A percentile compares a stretch with the other conserved stretches of the same genome.
These are phyloP conservation scores for Drosophila siamana DNA, from an alignment of 2,888 invertebrate species.

Conservation along the genomic window DNA sequence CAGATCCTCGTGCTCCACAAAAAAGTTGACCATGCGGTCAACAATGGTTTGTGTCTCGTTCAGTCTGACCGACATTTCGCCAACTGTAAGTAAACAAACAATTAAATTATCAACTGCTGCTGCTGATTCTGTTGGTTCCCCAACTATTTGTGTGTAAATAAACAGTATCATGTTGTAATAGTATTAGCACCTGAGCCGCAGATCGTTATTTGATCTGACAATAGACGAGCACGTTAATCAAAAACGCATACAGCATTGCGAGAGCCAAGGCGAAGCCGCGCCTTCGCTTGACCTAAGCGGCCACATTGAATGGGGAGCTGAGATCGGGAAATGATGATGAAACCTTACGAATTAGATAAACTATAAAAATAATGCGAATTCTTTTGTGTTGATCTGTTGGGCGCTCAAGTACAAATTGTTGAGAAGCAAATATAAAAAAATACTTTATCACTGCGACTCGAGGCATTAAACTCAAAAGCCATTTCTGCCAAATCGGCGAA, in stretches of 20 bases:
- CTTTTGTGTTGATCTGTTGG: slow-evolving; percentile 2
- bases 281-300: slow-evolving; percentile 38
- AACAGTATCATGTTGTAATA: slow-evolving; percentile 37
- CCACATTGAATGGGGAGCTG: slow-evolving; percentile 6
- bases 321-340: background rate
- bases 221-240: slow-evolving; percentile 53
- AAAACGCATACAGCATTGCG: slow-evolving; percentile 46
- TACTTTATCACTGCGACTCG: slow-evolving; percentile 20
- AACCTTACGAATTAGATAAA: slow-evolving; percentile 8
- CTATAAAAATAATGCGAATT: slow-evolving; percentile 9
- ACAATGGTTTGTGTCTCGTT: slow-evolving; percentile 84
- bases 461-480: slow-evolving; percentile 60
- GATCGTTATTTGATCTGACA: slow-evolving; percentile 47
- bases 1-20: slow-evolving; percentile 85
- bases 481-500: slow-evolving; percentile 45
- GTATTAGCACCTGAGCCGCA: slow-evolving; percentile 54
- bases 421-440: background rate
- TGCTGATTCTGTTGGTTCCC: slow-evolving; percentile 1
- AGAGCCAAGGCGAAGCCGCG: slow-evolving; percentile 63
- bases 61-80: slow-evolving; percentile 81
- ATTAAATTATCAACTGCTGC: slow-evolving; percentile 6
- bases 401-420: slow-evolving; percentile 34
- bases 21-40: slow-evolving; percentile 85
- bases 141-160: background rate
- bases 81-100: slow-evolving; percentile 49